Evolutionary conservation across 2,888 invertebrate genomes (phyloP).

Genomic region (Parnassius orleans): DNA sequence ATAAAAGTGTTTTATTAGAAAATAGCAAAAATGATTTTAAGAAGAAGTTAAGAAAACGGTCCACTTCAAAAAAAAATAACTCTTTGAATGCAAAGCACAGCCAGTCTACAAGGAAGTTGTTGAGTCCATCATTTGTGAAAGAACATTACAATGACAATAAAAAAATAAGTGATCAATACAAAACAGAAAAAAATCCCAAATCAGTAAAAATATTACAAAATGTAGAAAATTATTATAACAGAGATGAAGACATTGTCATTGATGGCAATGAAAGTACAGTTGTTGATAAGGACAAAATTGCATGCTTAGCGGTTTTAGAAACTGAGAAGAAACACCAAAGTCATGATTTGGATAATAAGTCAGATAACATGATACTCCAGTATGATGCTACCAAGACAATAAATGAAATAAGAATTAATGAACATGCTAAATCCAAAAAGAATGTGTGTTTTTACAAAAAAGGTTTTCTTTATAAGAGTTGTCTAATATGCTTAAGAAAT

Average conservation of each 20-base stretch:
- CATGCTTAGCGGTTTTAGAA: conserved; percentile 54
- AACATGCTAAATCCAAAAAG: conserved; percentile 2
- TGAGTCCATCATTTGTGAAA: conserved; percentile 6
- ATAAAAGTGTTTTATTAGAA: neutral
- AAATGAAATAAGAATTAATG: neutral
- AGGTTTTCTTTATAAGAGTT: conserved; percentile 46
- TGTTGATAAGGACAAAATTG: conserved; percentile 61
- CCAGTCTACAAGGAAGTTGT: conserved; percentile 1
- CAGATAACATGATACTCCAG: neutral
- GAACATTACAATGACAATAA: neutral
- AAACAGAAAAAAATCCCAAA: conserved; percentile 28
- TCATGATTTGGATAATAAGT: neutral
- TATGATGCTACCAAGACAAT: neutral
- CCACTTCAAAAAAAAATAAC: conserved; percentile 18
- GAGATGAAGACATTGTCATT: conserved; percentile 46
- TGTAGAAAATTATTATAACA: conserved; percentile 11
- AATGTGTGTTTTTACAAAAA: conserved; percentile 61
- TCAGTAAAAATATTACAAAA: conserved; percentile 17
- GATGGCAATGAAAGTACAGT: conserved; percentile 50
- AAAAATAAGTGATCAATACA: conserved; percentile 17
- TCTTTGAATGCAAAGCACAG: neutral
- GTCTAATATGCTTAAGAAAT: conserved; percentile 31
- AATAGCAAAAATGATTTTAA: conserved; percentile 16
- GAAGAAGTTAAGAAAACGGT: neutral
- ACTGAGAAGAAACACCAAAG: conserved; percentile 43